Base-by-base conservation (phyloP, 2,888 invertebrate species). In the Zaprionus obscuricornis region DNA sequence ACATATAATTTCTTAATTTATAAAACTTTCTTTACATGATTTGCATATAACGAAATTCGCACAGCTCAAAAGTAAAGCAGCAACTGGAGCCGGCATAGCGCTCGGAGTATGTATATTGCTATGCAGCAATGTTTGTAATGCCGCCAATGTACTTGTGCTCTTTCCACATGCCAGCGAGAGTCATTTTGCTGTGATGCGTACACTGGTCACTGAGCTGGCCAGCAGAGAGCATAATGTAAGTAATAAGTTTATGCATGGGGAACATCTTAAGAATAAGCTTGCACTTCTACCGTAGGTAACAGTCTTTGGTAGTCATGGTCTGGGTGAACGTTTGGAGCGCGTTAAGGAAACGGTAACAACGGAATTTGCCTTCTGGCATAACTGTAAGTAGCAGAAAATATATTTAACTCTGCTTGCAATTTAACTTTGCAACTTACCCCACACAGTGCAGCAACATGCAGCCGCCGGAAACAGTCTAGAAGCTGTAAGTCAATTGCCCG, bases 181-280 rank as follows among this genome's bases (percentile, higher is more conserved):
- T 51, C 88, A 90, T 70, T 89, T 91, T 24, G 90, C 91, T 64
- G 90, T 90, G 29, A 84, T 89, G 84, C 88, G 90, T 26, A 82
- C 88, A 0, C 62, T 92, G 36, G 89, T 91, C 81, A 88, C 89
- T 37, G 91, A 89, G 20, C 72, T 92, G 16, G 91, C 91, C 0
- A 83, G 59, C 17, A 87, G 89, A 20, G 91, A 92, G 1, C 92
- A 92, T 60, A 90, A 90, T 46, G 90, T 92, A 70, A 78, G 86
- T 62, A n/a, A 7, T 7, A 13, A 10, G n/a, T n/a, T n/a, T n/a
- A n/a, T n/a, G n/a, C n/a, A n/a, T n/a, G n/a, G n/a, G n/a, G n/a
- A n/a, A n/a, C n/a, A n/a, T n/a, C n/a, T n/a, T n/a, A n/a, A n/a
- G n/a, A 16, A 7, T 10, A 4, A 10, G 1, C 1, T n/a, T 1